Evolutionary conservation across 2,797 vertebrate species (phyloP), one percentile per base, ranked within the genome.

Genomic region (Melanotaenia nigrans): DNA sequence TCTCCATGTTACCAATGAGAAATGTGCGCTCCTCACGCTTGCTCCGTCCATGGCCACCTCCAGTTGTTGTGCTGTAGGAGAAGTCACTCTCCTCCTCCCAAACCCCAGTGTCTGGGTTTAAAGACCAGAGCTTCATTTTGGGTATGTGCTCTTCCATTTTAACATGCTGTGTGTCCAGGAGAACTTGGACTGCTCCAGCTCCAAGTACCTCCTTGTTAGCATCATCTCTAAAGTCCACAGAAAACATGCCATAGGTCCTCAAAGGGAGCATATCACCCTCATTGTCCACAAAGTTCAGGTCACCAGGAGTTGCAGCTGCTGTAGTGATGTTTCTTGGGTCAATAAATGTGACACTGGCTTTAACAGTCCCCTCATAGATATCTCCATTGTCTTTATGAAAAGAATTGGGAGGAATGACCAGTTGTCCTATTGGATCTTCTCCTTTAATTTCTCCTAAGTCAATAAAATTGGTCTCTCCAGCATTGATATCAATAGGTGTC

Each of bases 241-340:
- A 95, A 62, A 99, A 99, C 97, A 99, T 99, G 24, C 98, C 98
- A 0, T 99, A 99, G 30, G 97, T 99, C 77, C 97, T 92, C 68
- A 99, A 92, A 0, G 96, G 97, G 1, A 95, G 92, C 66, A 97
- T 93, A 30, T 98, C 96, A 0, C 98, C 97, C 4, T 96, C 95
- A 0, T 92, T 45, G 0, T 96, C 78, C 42, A 96, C 85, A 49
- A 96, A 99, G 85, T 95, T 97, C 71, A 99, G 95, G 90, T 99
- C 97, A 0, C 96, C 98, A 45, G 98, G 96, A 33, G 97, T 91
- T 0, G 96, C 94, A 0, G 93, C 71, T 0, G 95, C 97, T 0
- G 94, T 96, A 0, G 91, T 92, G 75, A 98, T 82, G 61, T 98
- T 97, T 73, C 98, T 93, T 3, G 98, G 97, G 70, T 99, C 98